Conservation (phyloP, 2,113 vertebrate species). For the Gallinago media region DNA sequence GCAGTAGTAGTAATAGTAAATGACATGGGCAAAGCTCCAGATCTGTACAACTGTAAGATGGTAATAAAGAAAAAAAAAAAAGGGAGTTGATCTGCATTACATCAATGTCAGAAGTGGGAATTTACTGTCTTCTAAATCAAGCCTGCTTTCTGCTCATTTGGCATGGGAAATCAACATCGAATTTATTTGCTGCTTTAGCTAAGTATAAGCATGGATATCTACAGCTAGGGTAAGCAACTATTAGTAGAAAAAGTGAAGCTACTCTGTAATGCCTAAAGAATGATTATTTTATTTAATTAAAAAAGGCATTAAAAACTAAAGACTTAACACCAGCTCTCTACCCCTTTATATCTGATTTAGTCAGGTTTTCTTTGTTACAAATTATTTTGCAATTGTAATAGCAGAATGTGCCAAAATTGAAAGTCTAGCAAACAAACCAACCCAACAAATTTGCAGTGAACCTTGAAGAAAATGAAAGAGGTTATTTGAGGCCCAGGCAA, state of each 20-base stretch:
- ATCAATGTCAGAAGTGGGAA: background rate
- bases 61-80: background rate
- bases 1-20: background rate
- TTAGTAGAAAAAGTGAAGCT: background rate
- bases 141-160: background rate
- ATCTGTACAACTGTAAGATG: background rate
- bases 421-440: background rate
- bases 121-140: background rate
- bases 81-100: background rate
- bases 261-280: background rate
- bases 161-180: background rate
- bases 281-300: background rate
- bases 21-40: background rate
- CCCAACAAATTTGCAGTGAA: background rate
- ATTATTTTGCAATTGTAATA: background rate
- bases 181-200: background rate
- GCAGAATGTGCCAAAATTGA: background rate
- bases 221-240: background rate
- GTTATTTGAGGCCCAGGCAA: background rate
- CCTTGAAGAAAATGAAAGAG: background rate
- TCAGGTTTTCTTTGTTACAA: background rate
- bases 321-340: background rate
- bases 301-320: background rate
- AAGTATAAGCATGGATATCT: background rate
- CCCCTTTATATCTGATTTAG: background rate